These are phyloP conservation scores for Sphinx pinastri DNA, from an alignment of 2,888 invertebrate species.

Conservation along the genomic window DNA sequence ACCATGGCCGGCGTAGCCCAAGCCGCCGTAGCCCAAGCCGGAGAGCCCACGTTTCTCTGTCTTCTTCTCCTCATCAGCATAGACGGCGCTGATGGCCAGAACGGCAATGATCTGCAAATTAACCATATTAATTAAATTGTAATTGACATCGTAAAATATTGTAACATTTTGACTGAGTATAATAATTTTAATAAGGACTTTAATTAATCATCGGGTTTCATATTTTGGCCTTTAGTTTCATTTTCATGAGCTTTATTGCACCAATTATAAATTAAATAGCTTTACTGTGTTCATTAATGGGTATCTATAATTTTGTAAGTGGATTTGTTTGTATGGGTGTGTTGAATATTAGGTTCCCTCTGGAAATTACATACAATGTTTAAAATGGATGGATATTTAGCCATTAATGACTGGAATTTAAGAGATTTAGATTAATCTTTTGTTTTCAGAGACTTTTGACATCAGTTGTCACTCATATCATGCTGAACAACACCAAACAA, in stretches of 20 bases:
- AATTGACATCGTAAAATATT: neutral
- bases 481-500: constrained; percentile 10
- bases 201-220: neutral
- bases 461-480: too few relatives aligned
- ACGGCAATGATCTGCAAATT: constrained; percentile 64
- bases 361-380: too few relatives aligned
- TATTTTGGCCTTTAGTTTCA: neutral
- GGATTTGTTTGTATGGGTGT: too few relatives aligned
- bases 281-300: neutral
- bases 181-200: neutral
- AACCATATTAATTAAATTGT: neutral
- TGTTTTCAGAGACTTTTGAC: too few relatives aligned
- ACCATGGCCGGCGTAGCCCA: constrained; percentile 49
- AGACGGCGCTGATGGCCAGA: constrained; percentile 65
- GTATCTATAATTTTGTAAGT: too few relatives aligned
- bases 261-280: neutral
- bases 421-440: too few relatives aligned
- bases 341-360: too few relatives aligned
- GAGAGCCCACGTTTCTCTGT: constrained; percentile 78
- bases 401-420: too few relatives aligned
- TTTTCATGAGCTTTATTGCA: neutral
- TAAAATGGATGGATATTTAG: too few relatives aligned
- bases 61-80: constrained; percentile 77
- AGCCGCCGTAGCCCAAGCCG: constrained; percentile 69
- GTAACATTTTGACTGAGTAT: neutral